These are phyloP conservation scores for Lanius collurio DNA, from an alignment of 2,113 vertebrate genomes.

Conservation along the genomic window DNA sequence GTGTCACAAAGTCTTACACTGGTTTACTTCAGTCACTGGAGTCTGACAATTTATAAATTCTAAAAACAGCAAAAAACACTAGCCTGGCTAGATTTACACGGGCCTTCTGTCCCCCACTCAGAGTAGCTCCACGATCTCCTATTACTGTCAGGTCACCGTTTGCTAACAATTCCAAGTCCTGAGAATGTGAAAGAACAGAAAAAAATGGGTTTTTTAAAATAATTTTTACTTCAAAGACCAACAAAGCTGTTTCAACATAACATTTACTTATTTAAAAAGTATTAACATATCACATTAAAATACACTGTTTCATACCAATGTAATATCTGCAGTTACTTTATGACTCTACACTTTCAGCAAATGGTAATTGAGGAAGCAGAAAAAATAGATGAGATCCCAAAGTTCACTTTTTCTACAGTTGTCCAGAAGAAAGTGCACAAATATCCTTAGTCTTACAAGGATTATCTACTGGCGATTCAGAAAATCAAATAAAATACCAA, in stretches of 20 bases:
- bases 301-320: neutral
- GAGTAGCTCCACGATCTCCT: constrained; percentile 89
- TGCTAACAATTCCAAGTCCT: constrained; percentile 89
- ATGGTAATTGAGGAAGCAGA: neutral
- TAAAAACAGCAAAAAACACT: neutral
- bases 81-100: constrained; percentile 92
- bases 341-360: neutral
- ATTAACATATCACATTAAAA: neutral
- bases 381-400: neutral
- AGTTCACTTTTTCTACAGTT: neutral
- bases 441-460: neutral
- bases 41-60: neutral
- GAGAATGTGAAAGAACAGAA: neutral
- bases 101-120: constrained; percentile 95
- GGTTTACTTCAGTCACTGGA: neutral
- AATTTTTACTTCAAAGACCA: neutral
- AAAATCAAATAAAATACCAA: neutral
- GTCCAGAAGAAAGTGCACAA: neutral
- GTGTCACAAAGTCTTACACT: neutral
- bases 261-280: neutral
- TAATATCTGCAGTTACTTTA: neutral
- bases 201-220: neutral
- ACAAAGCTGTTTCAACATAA: neutral
- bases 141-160: constrained; percentile 89
- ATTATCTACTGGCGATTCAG: neutral